Base-by-base conservation (phyloP, 2,113 vertebrate species). In the Cryptoleucopteryx plumbea region DNA sequence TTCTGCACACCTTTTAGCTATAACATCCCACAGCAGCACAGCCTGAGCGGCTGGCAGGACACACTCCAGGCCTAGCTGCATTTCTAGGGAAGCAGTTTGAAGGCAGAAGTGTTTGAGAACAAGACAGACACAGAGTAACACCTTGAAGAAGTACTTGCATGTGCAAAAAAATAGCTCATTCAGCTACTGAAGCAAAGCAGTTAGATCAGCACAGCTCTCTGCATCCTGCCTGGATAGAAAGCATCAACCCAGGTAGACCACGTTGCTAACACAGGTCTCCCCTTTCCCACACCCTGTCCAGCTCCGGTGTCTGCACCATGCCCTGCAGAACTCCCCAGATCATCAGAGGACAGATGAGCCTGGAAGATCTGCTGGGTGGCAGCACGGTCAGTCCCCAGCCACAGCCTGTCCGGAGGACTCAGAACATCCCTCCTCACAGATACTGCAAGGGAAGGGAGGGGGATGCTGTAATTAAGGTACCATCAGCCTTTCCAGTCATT, bases 41-140 rank as follows among this genome's bases (percentile, higher is more conserved):
- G 32, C 63, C 58, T 3, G 1, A 29, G 85, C 2, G 1, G 38
- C 34, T 43, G 58, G 43, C 47, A 31, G 50, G 32, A 38, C 4
- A 0, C 0, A 1, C 29, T n/a, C 29, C 11, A 7, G 52, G 20
- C n/a, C 23, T 27, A 22, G 27, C 75, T 34, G 27, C 12, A 0
- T 5, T 31, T 27, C 29, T 21, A 58, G 14, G 22, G 31, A 53
- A 70, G 55, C 11, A 20, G 11, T 20, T 13, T 31, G 63, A 43
- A 75, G 50, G 22, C 34, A 70, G 53, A 53, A 34, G 16, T 4
- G 8, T 9, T 59, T 34, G 36, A 53, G 62, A 47, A 74, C 5
- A 15, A 63, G 50, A 10, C 4, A 80, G 55, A 45, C 9, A 7
- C 10, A n/a, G 29, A 74, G 23, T 48, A 71, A 34, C 70, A 77